These are phyloP conservation scores for Sipha flava DNA, from an alignment of 1,140 invertebrate genomes.

Conservation along the genomic window DNA sequence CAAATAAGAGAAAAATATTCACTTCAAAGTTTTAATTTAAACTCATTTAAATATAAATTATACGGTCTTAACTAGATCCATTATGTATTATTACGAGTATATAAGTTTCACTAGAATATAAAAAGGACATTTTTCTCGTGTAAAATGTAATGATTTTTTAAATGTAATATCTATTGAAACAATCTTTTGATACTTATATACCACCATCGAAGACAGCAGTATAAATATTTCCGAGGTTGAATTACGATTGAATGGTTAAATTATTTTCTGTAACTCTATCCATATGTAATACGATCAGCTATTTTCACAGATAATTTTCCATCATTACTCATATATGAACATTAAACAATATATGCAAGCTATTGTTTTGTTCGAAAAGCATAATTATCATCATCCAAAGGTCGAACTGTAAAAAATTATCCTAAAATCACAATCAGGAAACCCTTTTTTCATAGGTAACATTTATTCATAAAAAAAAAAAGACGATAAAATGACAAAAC, in stretches of 20 bases:
- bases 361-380: background rate
- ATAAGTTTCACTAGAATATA: no score
- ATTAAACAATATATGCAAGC: background rate
- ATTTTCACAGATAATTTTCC: background rate
- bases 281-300: constrained; percentile 2
- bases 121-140: no score
- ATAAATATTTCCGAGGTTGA: background rate
- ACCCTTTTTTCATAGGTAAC: no score
- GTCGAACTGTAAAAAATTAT: background rate
- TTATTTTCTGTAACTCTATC: constrained; percentile 21
- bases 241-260: background rate
- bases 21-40: background rate
- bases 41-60: no score
- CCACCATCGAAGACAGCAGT: background rate
- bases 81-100: no score
- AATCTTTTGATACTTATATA: background rate
- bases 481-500: no score
- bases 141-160: no score
- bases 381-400: background rate
- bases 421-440: background rate
- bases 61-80: no score
- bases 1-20: background rate
- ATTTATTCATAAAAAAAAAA: no score
- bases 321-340: background rate
- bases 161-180: background rate